Base-by-base conservation (phyloP, 2,888 invertebrate genomes). In the Urechis unicinctus region DNA sequence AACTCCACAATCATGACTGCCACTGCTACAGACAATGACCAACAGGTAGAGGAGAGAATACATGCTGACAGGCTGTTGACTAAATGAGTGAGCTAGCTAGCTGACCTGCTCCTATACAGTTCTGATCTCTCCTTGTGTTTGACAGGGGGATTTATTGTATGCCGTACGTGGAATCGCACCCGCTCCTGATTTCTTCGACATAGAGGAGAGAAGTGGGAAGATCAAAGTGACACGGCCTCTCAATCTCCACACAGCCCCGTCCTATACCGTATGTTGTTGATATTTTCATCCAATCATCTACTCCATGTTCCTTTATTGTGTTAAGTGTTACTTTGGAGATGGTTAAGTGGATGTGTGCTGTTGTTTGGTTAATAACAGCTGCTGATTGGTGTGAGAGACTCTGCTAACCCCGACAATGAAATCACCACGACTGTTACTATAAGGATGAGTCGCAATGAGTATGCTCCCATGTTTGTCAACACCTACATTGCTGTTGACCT, bases 191-290 rank as follows among this genome's bases (percentile, higher is more conserved):
- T 62, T 44, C 56, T 63, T 63, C 54, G 28, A 41, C 43, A 61
- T 63, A 22, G 52, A 56, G 21, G 51, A 55, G 22, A 26, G 29
- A 25, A 57, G 50, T 1, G 63, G 63, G 6, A 36, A 48, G 5
- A 29, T 63, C 5, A 47, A 48, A 24, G 55, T 63, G 5, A 57
- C 50, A 44, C 54, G 50, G 24, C 36, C 53, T 17, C 52, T 62
- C 24, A 52, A 65, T 60, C 64, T 53, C 3, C 59, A 66, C 25
- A 69, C 67, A 42, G 62, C 64, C 24, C 61, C 61, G 0, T 43
- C 55, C n/a, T 72, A 73, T 60, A 67, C 66, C n/a, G 72, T 71
- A 53, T 66, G 70, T 65, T 21, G 25, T 28, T 52, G 21, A 25
- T 9, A 5, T 24, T 9, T 17, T 21, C 13, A 5, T 13, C 2